These are phyloP conservation scores for Clarias macrocephalus DNA, from an alignment of 2,113 vertebrate genomes.

Conservation along the genomic window DNA sequence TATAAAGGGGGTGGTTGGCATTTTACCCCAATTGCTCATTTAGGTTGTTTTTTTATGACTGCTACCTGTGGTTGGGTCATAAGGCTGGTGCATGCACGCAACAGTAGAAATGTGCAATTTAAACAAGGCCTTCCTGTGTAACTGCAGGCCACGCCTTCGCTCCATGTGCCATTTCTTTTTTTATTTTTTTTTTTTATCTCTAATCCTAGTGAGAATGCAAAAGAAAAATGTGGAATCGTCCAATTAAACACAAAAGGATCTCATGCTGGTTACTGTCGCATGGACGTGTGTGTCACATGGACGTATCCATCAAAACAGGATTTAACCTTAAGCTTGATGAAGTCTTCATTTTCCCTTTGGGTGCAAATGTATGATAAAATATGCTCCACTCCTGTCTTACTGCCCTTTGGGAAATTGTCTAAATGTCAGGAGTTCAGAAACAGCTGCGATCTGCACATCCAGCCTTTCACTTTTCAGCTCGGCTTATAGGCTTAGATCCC, in stretches of 20 bases:
- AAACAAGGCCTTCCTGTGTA: conserved; percentile 42
- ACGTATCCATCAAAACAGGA: neutral
- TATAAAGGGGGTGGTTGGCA: conserved; percentile 57
- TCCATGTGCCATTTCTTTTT: neutral
- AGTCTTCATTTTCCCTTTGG: conserved; percentile 26
- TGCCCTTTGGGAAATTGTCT: conserved; percentile 28
- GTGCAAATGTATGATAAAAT: conserved; percentile 45
- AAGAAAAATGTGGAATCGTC: neutral
- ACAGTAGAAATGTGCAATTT: conserved; percentile 53
- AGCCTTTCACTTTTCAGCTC: neutral
- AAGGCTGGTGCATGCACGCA: conserved; percentile 60
- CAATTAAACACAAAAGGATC: neutral
- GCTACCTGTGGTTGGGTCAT: conserved; percentile 66
- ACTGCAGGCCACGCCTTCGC: neutral
- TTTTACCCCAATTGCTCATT: conserved; percentile 70
- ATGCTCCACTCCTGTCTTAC: conserved; percentile 16
- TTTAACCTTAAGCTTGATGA: conserved; percentile 22
- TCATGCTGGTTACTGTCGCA: neutral
- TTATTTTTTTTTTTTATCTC: neutral
- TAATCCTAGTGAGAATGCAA: neutral
- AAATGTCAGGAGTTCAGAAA: conserved; percentile 38
- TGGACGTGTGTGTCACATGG: neutral
- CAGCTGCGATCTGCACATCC: neutral
- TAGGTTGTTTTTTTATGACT: conserved; percentile 63
- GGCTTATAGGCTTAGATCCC: neutral